Base-by-base conservation (phyloP, 1,140 invertebrate species). In the Protaetia brevitarsis region DNA sequence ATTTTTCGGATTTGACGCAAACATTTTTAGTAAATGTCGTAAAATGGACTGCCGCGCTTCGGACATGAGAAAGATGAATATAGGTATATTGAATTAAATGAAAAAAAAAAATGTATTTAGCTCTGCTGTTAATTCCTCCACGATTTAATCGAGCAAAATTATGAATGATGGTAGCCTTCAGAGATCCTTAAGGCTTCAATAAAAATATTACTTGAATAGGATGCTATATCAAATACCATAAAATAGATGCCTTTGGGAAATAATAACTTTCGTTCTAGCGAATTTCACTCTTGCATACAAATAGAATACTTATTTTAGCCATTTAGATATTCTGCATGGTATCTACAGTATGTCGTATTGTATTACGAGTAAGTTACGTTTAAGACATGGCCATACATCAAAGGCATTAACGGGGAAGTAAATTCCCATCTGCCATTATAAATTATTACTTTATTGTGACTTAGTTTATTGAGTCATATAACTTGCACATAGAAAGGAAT, bases 1-100 rank as follows among this genome's bases (percentile, higher is more conserved):
- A 64, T 59, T 59, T 64, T 64, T 64, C 36, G 29, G 62, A 64
- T 41, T 64, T 64, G 62, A 31, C 62, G 29, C 60, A 63, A 63
- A 63, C 60, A 63, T 63, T 64, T 64, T 64, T 51, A 63, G 30
- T 37, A 21, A 41, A 19, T 19, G 26, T 59, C 57, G 57, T 59
- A 59, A 59, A 59, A 59, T n/a, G 3, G 26, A n/a, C 57, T 7
- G 27, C 26, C 26, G 16, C 11, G 26, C 26, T 21, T 4, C 26
- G 10, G 41, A 34, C 13, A n/a, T 11, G 13, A 8, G 13, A 34
- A n/a, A 8, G 1, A 34, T n/a, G n/a, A n/a, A n/a, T n/a, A n/a
- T n/a, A n/a, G n/a, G n/a, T n/a, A n/a, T n/a, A n/a, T n/a, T n/a
- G n/a, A n/a, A n/a, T n/a, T n/a, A n/a, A n/a, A n/a, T n/a, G n/a